Evolutionary conservation across 1,140 invertebrate species (phyloP).

Genomic region (Calosoma granatense): DNA sequence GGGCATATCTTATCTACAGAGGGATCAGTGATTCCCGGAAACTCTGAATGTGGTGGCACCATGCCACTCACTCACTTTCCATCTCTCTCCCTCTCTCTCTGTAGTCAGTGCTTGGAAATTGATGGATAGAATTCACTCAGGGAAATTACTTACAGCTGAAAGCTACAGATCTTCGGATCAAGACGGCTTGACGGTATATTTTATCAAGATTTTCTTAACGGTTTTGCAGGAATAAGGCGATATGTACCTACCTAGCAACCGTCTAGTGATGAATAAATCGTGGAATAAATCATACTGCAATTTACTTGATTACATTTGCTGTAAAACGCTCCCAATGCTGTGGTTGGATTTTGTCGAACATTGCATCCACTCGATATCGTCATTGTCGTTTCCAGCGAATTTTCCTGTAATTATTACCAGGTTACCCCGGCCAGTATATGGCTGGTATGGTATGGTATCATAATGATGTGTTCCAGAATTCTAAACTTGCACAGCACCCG

Average conservation of each 20-base stretch:
- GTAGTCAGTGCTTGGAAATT: not conserved
- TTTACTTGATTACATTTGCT: slow-evolving; percentile 1
- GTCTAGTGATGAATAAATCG: slow-evolving; percentile 1
- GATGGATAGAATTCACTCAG: not conserved
- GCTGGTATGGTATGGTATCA: not conserved
- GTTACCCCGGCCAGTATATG: not conserved
- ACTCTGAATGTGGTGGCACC: no score
- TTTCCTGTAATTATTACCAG: not conserved
- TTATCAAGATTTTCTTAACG: slow-evolving; percentile 6
- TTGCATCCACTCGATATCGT: not conserved
- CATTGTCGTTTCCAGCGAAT: not conserved
- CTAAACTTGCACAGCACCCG: not conserved
- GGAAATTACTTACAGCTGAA: slow-evolving; percentile 3
- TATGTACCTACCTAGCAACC: not conserved
- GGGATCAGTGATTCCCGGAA: no score
- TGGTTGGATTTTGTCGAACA: not conserved
- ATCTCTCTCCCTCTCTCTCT: not conserved
- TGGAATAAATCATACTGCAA: slow-evolving; percentile 3
- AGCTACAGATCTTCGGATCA: slow-evolving; percentile 7
- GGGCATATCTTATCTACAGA: no score
- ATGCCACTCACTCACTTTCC: no score
- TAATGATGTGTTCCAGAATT: not conserved
- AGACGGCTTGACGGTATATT: slow-evolving; percentile 7
- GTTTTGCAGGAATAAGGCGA: not conserved
- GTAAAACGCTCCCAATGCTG: not conserved